Evolutionary conservation across 2,888 invertebrate species (phyloP), one percentile per base, ranked within the genome.

Genomic region (Tinea semifulvella): DNA sequence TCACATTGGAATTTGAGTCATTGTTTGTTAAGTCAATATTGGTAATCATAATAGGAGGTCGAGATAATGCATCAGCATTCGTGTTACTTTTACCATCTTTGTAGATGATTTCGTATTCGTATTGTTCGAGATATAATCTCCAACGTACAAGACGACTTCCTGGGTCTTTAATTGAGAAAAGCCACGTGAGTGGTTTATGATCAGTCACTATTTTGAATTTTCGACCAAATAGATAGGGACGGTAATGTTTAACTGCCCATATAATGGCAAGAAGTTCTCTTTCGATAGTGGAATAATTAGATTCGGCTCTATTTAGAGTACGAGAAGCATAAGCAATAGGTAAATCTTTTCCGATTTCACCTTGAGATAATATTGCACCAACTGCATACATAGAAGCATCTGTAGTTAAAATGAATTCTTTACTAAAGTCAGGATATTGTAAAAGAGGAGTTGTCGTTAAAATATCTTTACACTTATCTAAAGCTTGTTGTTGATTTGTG

Each of bases 71-170:
- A 31, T 57, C 56, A 2, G 55, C 56, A 27, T 57, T 57, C 8
- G 53, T 53, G 40, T 57, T 57, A 22, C 26, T 45, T 49, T 53
- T 56, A 6, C 56, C 57, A 3, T 50, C 51, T 52, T 59, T 60
- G 35, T 59, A 58, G 2, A 56, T 45, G n/a, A n/a, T n/a, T n/a
- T n/a, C n/a, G n/a, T n/a, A n/a, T n/a, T n/a, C n/a, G n/a, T n/a
- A n/a, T n/a, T n/a, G n/a, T n/a, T n/a, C n/a, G n/a, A n/a, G n/a
- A n/a, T n/a, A n/a, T n/a, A n/a, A n/a, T n/a, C n/a, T n/a, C n/a
- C n/a, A n/a, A n/a, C n/a, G n/a, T n/a, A n/a, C n/a, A n/a, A n/a
- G n/a, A n/a, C n/a, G n/a, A n/a, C n/a, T n/a, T n/a, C n/a, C n/a
- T n/a, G n/a, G n/a, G n/a, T n/a, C n/a, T n/a, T n/a, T n/a, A n/a